Base-by-base conservation (phyloP, 2,797 vertebrate genomes). In the Hemitrygon akajei region DNA sequence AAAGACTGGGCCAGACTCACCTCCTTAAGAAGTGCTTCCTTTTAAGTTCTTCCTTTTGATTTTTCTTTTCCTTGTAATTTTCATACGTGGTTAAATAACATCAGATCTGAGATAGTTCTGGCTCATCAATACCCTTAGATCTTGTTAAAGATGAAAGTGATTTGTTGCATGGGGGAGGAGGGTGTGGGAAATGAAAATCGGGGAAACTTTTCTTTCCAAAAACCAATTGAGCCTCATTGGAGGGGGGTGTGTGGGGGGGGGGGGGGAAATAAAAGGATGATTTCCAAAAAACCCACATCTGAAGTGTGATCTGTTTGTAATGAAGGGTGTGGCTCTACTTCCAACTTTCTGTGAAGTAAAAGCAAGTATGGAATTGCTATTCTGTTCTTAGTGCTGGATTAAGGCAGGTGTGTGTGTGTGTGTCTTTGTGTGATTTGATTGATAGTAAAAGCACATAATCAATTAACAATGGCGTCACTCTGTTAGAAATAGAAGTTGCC, bases 21-120 rank as follows among this genome's bases (percentile, higher is more conserved):
- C 71, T 71, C 34, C 34, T 56, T 73, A 93, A 93, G 25, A 25
- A 75, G 25, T 27, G 89, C 18, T 73, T 92, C 69, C 89, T 75
- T 92, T 92, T 27, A 92, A 73, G 66, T n/a, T 22, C 71, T 75
- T 93, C 11, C 69, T 92, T 87, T 89, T 93, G 37, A 75, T 75
- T 56, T 93, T 93, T 27, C 11, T 30, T 11, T 93, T 76, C 34
- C 87, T 22, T 66, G 63, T 27, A 12, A 69, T 71, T 93, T 75
- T 75, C 76, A 25, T 56, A 56, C 16, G 75, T 40, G 40, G 91
- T 30, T 76, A 75, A 92, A 27, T 27, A 40, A 73, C 73, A n/a
- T 73, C 40, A 93, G 91, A 76, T 76, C 91, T 92, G 47, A 76
- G 92, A 93, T 10, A 40, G 12, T 56, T 47, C 40, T 76, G 91